Evolutionary conservation across 2,888 invertebrate genomes (phyloP).

Genomic region (Aspidiotus destructor): DNA sequence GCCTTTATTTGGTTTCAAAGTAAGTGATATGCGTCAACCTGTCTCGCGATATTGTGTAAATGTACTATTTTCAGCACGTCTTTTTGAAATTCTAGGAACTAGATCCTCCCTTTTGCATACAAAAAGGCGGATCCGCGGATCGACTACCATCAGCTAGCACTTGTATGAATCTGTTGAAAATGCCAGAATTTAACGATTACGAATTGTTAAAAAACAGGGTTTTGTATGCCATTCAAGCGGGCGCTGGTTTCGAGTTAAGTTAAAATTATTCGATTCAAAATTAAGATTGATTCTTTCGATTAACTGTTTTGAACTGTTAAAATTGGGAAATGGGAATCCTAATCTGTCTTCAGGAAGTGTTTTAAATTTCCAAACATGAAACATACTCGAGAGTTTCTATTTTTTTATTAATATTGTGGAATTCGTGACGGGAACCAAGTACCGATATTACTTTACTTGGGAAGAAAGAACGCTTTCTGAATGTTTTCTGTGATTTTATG

Average conservation of each 20-base stretch:
- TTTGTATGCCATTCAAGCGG: constrained; percentile 86
- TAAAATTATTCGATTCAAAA: constrained; percentile 44
- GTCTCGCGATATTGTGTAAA: neutral
- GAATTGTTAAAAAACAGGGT: constrained; percentile 70
- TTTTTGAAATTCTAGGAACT: constrained; percentile 57
- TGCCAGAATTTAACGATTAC: constrained; percentile 79
- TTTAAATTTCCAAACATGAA: too few species aligned
- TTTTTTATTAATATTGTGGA: too few species aligned
- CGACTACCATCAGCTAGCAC: constrained; percentile 94
- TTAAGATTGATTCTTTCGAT: too few species aligned
- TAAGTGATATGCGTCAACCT: constrained; percentile 41
- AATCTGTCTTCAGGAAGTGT: too few species aligned
- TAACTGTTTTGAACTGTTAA: too few species aligned
- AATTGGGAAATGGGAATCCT: too few species aligned
- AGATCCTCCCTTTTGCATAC: constrained; percentile 92
- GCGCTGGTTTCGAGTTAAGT: constrained; percentile 91
- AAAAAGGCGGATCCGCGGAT: constrained; percentile 79
- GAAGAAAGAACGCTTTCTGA: too few species aligned
- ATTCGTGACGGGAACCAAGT: too few species aligned
- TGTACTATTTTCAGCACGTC: constrained; percentile 33
- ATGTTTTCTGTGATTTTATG: too few species aligned
- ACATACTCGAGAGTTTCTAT: too few species aligned
- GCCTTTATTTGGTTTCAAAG: constrained; percentile 93
- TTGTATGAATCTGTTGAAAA: constrained; percentile 93
- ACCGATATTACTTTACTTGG: too few species aligned